These are phyloP conservation scores for Triplophysa dalaica DNA, from an alignment of 2,113 vertebrate genomes.

Conservation along the genomic window DNA sequence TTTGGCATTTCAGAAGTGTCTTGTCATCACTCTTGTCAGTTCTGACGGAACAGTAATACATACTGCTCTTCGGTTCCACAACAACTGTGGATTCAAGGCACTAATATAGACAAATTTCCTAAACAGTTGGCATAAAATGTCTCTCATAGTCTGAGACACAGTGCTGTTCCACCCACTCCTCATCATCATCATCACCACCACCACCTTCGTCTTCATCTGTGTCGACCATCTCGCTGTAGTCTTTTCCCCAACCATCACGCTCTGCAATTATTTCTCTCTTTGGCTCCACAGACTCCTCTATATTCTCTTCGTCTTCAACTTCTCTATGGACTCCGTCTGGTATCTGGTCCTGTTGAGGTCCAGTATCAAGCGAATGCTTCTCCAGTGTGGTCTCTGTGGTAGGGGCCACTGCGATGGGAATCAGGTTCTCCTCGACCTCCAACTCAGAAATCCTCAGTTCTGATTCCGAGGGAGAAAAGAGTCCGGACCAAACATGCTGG, in stretches of 20 bases:
- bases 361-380: not conserved
- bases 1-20: not conserved
- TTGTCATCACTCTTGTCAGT: too few species aligned
- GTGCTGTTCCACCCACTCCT: slow-evolving; percentile 16
- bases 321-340: not conserved
- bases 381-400: not conserved
- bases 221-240: slow-evolving; percentile 50
- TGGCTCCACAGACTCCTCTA: not conserved
- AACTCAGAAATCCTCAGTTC: slow-evolving; percentile 20
- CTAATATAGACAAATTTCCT: not conserved
- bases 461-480: not conserved
- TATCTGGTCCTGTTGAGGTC: not conserved
- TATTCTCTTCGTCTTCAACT: not conserved
- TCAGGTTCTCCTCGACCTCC: slow-evolving; percentile 9
- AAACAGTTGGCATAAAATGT: slow-evolving; percentile 48
- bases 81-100: not conserved
- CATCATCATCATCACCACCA: slow-evolving; percentile 14
- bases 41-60: not conserved
- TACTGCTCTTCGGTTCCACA: not conserved
- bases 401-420: not conserved
- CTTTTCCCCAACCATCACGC: not conserved
- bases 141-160: slow-evolving; percentile 47
- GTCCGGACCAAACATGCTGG: slow-evolving; percentile 1
- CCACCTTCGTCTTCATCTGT: slow-evolving; percentile 37
- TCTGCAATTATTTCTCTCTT: not conserved